phyloP scores from a whole-genome alignment of 1,140 invertebrate genomes.

The Pararge aegeria region DNA sequence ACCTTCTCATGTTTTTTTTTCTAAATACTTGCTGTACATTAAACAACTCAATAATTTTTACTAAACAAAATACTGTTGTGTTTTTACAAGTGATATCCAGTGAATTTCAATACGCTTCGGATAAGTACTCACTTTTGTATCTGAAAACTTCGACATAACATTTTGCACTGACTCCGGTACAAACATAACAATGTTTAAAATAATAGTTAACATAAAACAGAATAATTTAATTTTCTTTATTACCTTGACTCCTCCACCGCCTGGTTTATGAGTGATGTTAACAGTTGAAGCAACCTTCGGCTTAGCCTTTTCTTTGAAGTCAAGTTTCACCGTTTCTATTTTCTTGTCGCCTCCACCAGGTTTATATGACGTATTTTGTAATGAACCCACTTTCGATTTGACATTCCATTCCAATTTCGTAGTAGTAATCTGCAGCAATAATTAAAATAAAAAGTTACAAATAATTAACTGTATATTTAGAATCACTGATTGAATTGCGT shows the following conservation, averaged over 20 bases:
- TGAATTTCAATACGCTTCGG: background rate
- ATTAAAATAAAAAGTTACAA: conserved; percentile 7
- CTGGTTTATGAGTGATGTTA: conserved; percentile 92
- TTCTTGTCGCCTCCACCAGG: conserved; percentile 96
- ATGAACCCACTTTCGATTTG: conserved; percentile 94
- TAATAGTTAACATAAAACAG: background rate
- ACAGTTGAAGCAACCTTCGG: conserved; percentile 96
- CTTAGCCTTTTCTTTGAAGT: conserved; percentile 95
- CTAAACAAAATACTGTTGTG: conserved; percentile 4
- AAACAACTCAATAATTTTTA: conserved; percentile 1
- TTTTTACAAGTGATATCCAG: background rate
- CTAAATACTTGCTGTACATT: conserved; percentile 7
- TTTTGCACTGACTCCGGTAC: background rate
- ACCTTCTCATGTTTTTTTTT: background rate
- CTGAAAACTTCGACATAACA: background rate
- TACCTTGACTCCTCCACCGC: conserved; percentile 95
- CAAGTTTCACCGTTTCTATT: conserved; percentile 93
- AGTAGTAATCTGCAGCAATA: conserved; percentile 85
- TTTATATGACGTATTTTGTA: conserved; percentile 96
- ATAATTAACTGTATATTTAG: background rate
- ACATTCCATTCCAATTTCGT: conserved; percentile 96
- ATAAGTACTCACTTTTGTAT: background rate
- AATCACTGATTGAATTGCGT: background rate
- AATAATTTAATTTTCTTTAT: conserved; percentile 26
- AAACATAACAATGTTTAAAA: background rate